Evolutionary conservation across 2,113 vertebrate species (phyloP), one percentile per base, ranked within the genome.

Genomic region (Daubentonia madagascariensis): DNA sequence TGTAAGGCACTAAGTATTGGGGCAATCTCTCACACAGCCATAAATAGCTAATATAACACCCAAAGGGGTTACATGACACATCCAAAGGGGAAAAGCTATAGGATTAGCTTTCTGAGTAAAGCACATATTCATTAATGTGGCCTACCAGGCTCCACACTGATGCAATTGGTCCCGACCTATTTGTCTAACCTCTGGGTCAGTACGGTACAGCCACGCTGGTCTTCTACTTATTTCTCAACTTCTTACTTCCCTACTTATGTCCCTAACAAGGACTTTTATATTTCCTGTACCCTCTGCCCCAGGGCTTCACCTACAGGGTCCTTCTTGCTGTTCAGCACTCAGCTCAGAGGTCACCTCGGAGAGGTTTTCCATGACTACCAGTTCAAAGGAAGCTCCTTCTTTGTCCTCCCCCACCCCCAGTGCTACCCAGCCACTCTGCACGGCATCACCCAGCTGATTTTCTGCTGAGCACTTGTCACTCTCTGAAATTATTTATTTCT

Each of bases 341-440:
- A 59, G 20, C 16, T 91, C 43, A 59, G 14, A 68, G 30, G 40
- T 75, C 22, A 83, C 22, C 10, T 43, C 30, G 8, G 45, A 85
- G 61, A 87, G 20, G 32, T 2, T 72, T 45, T 72, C 5, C n/a
- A 16, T 1, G 3, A 25, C 14, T 23, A 57, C 37, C 23, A 35
- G 28, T 35, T 52, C 40, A 2, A 22, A 78, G 65, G 22, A 50
- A 52, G 7, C 20, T 10, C 50, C 28, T 50, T 54, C 50, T 45
- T 23, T 79, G 12, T 23, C 6, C 6, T 1, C n/a, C 20, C 5
- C n/a, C 3, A 23, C 23, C 23, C 63, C 30, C 4, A 5, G 4
- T 2, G 52, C 40, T 43, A 35, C 20, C 30, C 16, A 7, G 4
- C 54, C 12, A 1, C n/a, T 13, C 3, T n/a, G 17, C 0, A 0